Evolutionary conservation across 1,140 invertebrate genomes (phyloP).

Genomic region (Coptotermes formosanus): DNA sequence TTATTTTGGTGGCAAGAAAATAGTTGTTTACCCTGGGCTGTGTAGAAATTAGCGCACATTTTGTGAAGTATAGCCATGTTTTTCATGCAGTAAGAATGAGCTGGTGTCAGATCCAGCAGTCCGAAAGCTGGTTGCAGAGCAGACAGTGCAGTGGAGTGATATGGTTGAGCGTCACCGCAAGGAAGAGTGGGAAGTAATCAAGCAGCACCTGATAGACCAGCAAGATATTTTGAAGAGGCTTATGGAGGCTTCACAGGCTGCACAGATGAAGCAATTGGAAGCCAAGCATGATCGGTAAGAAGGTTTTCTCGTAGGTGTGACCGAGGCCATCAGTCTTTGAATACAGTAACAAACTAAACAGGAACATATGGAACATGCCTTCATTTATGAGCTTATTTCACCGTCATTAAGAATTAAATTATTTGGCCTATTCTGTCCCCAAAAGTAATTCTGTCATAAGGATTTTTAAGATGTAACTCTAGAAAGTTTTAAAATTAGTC

Average conservation of each 20-base stretch:
- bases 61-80: too few species aligned
- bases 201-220: constrained; percentile 81
- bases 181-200: constrained; percentile 86
- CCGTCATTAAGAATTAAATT: too few species aligned
- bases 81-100: constrained; percentile 67
- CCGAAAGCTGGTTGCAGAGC: constrained; percentile 79
- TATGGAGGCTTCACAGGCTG: constrained; percentile 78
- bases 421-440: too few species aligned
- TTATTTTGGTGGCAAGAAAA: too few species aligned
- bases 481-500: too few species aligned
- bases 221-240: constrained; percentile 81
- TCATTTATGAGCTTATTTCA: neutral
- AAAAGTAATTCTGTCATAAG: too few species aligned
- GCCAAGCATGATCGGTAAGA: constrained; percentile 81
- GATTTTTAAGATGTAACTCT: too few species aligned
- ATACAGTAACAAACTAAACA: neutral
- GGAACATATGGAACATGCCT: neutral
- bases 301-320: neutral
- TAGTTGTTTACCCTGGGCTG: too few species aligned
- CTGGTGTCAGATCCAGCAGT: constrained; percentile 75
- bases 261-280: constrained; percentile 88
- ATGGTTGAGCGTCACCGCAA: constrained; percentile 84
- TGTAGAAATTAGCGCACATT: too few species aligned
- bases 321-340: neutral
- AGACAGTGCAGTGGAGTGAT: constrained; percentile 92